Conservation (phyloP, 2,113 vertebrate species). For the Ammodramus savannarum region DNA sequence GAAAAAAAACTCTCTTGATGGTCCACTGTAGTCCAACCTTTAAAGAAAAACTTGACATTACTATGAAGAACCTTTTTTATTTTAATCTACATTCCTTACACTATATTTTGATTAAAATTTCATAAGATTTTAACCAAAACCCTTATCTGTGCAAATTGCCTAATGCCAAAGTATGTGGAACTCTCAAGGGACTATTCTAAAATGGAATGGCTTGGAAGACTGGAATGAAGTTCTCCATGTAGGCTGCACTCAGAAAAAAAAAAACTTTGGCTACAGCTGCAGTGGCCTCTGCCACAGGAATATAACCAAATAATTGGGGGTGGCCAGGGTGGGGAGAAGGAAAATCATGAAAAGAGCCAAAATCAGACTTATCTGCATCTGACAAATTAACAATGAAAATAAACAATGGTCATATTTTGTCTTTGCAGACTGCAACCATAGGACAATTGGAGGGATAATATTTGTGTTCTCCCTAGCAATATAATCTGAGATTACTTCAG, state of each 20-base stretch:
- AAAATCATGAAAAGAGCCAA: neutral
- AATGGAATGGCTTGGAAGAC: neutral
- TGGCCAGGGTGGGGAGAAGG: neutral
- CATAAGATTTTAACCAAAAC: neutral
- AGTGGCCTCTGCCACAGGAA: neutral
- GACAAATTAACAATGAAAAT: constrained; percentile 13
- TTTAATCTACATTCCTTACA: neutral
- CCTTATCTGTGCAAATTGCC: neutral
- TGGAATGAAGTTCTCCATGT: neutral
- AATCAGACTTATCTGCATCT: neutral
- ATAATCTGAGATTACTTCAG: neutral
- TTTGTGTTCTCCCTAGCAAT: constrained; percentile 21
- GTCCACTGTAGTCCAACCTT: constrained; percentile 98
- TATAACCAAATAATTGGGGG: neutral
- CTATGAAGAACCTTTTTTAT: neutral
- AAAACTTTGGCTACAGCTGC: neutral
- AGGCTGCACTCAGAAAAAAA: neutral
- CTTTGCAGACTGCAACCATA: neutral
- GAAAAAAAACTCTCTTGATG: constrained; percentile 98
- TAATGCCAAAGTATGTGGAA: neutral
- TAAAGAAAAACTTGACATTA: constrained; percentile 45
- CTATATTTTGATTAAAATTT: neutral
- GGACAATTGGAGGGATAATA: neutral
- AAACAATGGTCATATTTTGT: neutral
- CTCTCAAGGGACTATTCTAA: neutral